These are phyloP conservation scores for Luidia sarsii DNA, from an alignment of 53 echinoderm and acorn worm species.

Conservation along the genomic window DNA sequence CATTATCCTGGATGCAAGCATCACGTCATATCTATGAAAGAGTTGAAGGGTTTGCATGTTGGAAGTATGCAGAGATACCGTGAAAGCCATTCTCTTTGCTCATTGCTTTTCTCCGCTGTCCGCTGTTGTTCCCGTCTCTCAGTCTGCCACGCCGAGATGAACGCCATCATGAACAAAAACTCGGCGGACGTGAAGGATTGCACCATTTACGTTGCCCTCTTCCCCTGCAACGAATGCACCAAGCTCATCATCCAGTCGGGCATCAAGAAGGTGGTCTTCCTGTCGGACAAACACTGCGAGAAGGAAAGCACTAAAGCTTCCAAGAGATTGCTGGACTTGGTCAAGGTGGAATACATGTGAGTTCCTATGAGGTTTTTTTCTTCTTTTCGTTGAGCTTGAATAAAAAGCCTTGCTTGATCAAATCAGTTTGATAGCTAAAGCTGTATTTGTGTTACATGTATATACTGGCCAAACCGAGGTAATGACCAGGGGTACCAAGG, in stretches of 20 bases:
- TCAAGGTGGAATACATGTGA: slow-evolving; percentile 74
- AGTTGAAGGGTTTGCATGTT: too few relatives aligned
- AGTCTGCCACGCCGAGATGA: slow-evolving; percentile 98
- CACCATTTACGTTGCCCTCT: slow-evolving; percentile 88
- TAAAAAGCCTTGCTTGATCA: too few relatives aligned
- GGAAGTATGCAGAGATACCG: too few relatives aligned
- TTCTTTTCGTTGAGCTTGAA: background rate
- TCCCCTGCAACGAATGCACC: slow-evolving; percentile 96
- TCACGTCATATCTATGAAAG: too few relatives aligned
- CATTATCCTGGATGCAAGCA: too few relatives aligned
- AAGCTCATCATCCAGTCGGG: slow-evolving; percentile 96
- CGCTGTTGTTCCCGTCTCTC: too few relatives aligned
- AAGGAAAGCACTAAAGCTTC: slow-evolving; percentile 82
- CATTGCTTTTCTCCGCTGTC: background rate
- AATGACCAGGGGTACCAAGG: too few relatives aligned
- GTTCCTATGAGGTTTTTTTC: background rate
- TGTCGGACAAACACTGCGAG: slow-evolving; percentile 82
- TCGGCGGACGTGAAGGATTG: slow-evolving; percentile 87
- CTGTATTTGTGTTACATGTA: too few relatives aligned
- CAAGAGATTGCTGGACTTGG: slow-evolving; percentile 71
- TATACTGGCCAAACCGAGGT: too few relatives aligned
- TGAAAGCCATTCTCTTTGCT: background rate
- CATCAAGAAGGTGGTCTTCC: slow-evolving; percentile 73
- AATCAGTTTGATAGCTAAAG: too few relatives aligned
- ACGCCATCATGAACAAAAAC: slow-evolving; percentile 95